Evolutionary conservation across 2,797 vertebrate genomes (phyloP).

Genomic region (Tapirus indicus): DNA sequence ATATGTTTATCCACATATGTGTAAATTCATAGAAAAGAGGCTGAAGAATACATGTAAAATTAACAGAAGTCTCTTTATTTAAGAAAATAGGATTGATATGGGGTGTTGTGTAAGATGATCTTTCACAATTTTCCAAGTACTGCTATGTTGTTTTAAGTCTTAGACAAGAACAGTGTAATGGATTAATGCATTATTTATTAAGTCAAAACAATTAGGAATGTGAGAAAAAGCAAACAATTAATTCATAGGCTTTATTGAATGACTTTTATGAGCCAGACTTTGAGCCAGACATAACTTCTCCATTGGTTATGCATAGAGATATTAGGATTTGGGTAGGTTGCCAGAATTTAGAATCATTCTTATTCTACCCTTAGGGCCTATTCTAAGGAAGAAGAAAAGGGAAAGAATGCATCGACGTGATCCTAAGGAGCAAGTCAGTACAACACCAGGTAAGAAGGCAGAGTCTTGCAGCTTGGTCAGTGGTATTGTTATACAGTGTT

Average conservation of each 20-base stretch:
- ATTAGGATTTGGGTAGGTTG: not conserved
- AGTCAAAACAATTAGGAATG: conserved; percentile 23
- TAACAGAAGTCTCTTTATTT: not conserved
- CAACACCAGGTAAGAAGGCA: not conserved
- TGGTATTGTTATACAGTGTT: not conserved
- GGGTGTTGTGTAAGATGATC: not conserved
- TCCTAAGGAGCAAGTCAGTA: conserved; percentile 2
- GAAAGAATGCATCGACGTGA: not conserved
- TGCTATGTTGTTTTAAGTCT: not conserved
- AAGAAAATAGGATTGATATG: not conserved
- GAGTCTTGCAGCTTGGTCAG: not conserved
- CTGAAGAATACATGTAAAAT: not conserved
- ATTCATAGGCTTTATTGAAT: not conserved
- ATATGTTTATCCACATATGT: not conserved
- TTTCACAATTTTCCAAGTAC: not conserved
- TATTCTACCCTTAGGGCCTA: not conserved
- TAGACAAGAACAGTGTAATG: not conserved
- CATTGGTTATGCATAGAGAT: not conserved
- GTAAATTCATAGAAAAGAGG: not conserved
- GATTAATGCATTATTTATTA: not conserved
- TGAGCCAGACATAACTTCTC: not conserved
- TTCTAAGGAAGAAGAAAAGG: not conserved
- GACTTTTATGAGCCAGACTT: conserved; percentile 19
- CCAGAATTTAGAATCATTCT: not conserved
- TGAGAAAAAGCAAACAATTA: not conserved